These are phyloP conservation scores for Takifugu bimaculatus DNA, from an alignment of 2,113 vertebrate species.

Conservation along the genomic window DNA sequence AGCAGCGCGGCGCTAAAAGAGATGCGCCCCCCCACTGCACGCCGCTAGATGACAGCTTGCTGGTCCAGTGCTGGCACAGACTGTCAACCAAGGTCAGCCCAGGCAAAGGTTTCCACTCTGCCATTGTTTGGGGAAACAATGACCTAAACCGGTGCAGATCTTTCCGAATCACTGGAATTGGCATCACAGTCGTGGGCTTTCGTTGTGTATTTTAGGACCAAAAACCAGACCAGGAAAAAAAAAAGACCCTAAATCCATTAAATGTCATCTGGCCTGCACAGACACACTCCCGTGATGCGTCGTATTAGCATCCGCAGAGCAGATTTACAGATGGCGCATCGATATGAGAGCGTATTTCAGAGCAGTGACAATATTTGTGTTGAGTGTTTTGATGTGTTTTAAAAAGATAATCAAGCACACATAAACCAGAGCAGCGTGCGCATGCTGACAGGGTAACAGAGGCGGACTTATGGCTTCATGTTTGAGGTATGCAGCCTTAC, in stretches of 20 bases:
- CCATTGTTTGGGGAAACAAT: slow-evolving; percentile 20
- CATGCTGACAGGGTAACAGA: slow-evolving; percentile 22
- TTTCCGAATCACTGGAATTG: slow-evolving; percentile 51
- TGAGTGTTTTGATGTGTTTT: slow-evolving; percentile 22
- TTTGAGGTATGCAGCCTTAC: slow-evolving; percentile 67
- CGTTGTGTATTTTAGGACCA: slow-evolving; percentile 39
- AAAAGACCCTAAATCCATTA: slow-evolving; percentile 45
- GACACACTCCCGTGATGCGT: too few species aligned
- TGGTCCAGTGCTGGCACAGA: not conserved
- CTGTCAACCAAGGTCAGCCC: slow-evolving; percentile 21
- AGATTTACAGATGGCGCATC: slow-evolving; percentile 15
- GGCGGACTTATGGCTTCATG: slow-evolving; percentile 63
- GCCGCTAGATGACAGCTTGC: not conserved
- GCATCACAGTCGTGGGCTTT: slow-evolving; percentile 58
- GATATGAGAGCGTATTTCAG: slow-evolving; percentile 15
- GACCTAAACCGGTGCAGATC: slow-evolving; percentile 13
- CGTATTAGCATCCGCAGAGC: slow-evolving; percentile 1
- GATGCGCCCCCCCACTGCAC: not conserved
- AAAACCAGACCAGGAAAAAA: slow-evolving; percentile 49
- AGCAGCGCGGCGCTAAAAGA: too few species aligned
- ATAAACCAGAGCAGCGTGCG: slow-evolving; percentile 11
- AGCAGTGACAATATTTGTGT: slow-evolving; percentile 7
- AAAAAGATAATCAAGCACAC: slow-evolving; percentile 15
- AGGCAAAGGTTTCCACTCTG: slow-evolving; percentile 15
- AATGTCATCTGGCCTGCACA: slow-evolving; percentile 12